Percentiles rank a stretch among this genome's conserved stretches.
Evolutionary conservation across 2,113 vertebrate species (phyloP).

Genomic region (Dunckerocampus dactyliophorus): DNA sequence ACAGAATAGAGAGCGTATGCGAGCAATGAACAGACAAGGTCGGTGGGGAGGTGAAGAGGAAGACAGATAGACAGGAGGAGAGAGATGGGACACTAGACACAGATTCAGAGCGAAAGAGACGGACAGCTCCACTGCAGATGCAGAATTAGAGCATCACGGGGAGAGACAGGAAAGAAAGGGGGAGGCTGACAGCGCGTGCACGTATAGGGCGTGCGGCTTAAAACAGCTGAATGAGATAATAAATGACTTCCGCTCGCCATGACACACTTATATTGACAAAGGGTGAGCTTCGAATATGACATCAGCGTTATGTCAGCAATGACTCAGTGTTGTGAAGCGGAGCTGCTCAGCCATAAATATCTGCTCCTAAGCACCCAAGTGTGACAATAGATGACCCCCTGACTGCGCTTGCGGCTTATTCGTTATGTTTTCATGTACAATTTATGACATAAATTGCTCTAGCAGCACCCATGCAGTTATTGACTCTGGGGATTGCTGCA

Average conservation of each 20-base stretch:
- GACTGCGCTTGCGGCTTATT: conserved; percentile 9
- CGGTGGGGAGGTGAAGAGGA: conserved; percentile 14
- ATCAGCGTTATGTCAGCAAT: conserved; percentile 57
- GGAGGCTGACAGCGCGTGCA: conserved; percentile 20
- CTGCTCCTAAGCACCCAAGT: conserved; percentile 11
- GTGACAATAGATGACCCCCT: conserved; percentile 23
- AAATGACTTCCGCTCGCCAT: conserved; percentile 10
- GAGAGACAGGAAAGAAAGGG: conserved; percentile 21
- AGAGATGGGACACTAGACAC: conserved; percentile 16
- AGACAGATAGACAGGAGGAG: conserved; percentile 28
- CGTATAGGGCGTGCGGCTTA: conserved; percentile 20
- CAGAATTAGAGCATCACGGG: conserved; percentile 40
- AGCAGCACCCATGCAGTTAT: not conserved
- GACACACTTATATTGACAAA: conserved; percentile 1
- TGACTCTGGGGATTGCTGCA: not conserved
- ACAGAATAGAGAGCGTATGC: not conserved
- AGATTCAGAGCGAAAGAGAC: conserved; percentile 17
- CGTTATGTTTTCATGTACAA: not conserved
- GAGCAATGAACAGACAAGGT: conserved; percentile 15
- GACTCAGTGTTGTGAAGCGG: conserved; percentile 46
- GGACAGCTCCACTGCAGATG: conserved; percentile 39
- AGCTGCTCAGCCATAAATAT: conserved; percentile 37
- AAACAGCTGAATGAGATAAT: conserved; percentile 35
- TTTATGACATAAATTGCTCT: not conserved
- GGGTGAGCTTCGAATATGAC: conserved; percentile 52